Conservation (phyloP, 2,888 invertebrate genomes). For the Diadegma fenestrale region DNA sequence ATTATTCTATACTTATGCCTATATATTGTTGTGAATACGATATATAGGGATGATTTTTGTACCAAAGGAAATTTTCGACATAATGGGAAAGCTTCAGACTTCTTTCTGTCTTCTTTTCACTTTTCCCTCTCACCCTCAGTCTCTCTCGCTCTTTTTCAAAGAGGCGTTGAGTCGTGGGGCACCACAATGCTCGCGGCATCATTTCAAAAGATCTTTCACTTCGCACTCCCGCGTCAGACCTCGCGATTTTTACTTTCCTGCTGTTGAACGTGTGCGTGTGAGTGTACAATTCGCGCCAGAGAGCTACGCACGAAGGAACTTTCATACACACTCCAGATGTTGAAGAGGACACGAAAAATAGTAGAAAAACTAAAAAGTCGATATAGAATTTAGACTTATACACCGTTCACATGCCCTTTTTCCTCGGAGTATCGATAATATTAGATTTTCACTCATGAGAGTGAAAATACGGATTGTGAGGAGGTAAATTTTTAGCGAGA, state of each 20-base stretch:
- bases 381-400: background rate
- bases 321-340: constrained; percentile 37
- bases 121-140: background rate
- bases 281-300: constrained; percentile 21
- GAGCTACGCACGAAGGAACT: constrained; percentile 31
- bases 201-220: constrained; percentile 39
- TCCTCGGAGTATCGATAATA: background rate
- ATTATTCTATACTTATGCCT: background rate
- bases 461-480: constrained; percentile 17
- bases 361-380: constrained; percentile 20
- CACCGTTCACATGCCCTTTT: background rate
- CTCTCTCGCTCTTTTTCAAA: background rate
- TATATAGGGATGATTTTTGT: constrained; percentile 15
- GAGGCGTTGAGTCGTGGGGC: constrained; percentile 17
- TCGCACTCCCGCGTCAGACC: constrained; percentile 15
- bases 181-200: constrained; percentile 36
- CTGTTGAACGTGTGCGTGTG: constrained; percentile 7
- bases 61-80: constrained; percentile 37
- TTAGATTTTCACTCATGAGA: background rate
- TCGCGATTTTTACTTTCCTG: constrained; percentile 15
- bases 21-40: background rate
- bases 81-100: constrained; percentile 35
- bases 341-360: constrained; percentile 38
- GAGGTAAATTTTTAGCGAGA: constrained; percentile 26
- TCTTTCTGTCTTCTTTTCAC: background rate